phyloP scores from a whole-genome alignment of 1,140 invertebrate species.

The Leucophenga varia region DNA sequence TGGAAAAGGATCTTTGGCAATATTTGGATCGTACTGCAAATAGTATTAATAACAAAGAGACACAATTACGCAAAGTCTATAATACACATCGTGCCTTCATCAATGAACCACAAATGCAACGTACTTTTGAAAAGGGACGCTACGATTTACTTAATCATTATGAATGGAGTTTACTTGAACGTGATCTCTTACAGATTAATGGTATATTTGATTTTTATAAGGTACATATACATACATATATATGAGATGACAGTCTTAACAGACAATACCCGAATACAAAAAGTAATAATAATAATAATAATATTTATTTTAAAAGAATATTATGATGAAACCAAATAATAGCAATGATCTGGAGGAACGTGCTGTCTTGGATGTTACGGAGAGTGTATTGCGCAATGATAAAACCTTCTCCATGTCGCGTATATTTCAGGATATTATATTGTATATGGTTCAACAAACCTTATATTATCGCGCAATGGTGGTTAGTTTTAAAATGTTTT shows the following conservation, averaged over 20 bases:
- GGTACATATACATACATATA: too few species aligned
- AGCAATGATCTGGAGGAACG: conserved; percentile 40
- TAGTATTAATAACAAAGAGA: conserved; percentile 33
- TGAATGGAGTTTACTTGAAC: conserved; percentile 47
- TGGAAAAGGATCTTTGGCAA: conserved; percentile 42
- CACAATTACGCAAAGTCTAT: conserved; percentile 42
- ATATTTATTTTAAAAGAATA: conserved; percentile 16
- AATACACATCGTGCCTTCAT: conserved; percentile 38
- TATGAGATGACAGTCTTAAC: too few species aligned
- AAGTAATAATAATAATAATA: too few species aligned
- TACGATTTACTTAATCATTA: conserved; percentile 42
- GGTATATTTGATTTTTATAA: conserved; percentile 38
- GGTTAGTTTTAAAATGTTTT: conserved; percentile 64
- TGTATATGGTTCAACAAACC: conserved; percentile 57
- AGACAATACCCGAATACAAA: too few species aligned
- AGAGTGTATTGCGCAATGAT: conserved; percentile 60
- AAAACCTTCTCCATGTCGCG: conserved; percentile 42
- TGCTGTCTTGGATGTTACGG: conserved; percentile 65
- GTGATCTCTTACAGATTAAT: conserved; percentile 35
- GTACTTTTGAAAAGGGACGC: conserved; percentile 21
- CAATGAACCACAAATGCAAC: conserved; percentile 20
- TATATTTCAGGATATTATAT: conserved; percentile 41
- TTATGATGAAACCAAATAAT: conserved; percentile 18
- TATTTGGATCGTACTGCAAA: conserved; percentile 36
- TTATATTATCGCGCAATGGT: conserved; percentile 64